Percentiles rank a stretch among this genome's conserved stretches.
phyloP scores from a whole-genome alignment of 2,888 invertebrate species.

The Strigamia transsilvanica region DNA sequence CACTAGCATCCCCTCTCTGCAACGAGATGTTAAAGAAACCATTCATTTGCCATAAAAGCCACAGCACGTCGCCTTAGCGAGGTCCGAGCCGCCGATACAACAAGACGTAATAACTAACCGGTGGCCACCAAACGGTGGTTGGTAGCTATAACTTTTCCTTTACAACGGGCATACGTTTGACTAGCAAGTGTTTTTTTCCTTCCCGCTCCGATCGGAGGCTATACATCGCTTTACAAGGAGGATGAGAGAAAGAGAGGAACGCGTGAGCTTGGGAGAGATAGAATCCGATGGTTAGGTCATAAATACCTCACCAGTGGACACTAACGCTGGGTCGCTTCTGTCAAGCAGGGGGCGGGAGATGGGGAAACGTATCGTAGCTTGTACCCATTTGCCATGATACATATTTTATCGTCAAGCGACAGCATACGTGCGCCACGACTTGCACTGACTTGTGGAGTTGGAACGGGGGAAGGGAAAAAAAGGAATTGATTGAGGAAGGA shows the following conservation, averaged over 20 bases:
- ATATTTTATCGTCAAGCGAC: slow-evolving; percentile 43
- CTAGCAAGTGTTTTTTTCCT: slow-evolving; percentile 46
- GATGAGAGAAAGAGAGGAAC: slow-evolving; percentile 21
- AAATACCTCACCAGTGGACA: slow-evolving; percentile 49
- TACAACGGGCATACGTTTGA: slow-evolving; percentile 49
- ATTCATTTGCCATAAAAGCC: not conserved
- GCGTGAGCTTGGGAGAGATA: slow-evolving; percentile 37
- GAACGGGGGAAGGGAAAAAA: not conserved
- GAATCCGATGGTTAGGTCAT: slow-evolving; percentile 43
- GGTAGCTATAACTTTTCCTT: slow-evolving; percentile 46
- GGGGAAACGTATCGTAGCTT: slow-evolving; percentile 42
- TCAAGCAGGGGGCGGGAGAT: slow-evolving; percentile 27
- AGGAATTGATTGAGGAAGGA: slow-evolving; percentile 26
- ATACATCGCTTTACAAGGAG: slow-evolving; percentile 26
- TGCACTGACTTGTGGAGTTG: slow-evolving; percentile 30
- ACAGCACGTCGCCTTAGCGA: not conserved
- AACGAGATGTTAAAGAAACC: slow-evolving; percentile 5
- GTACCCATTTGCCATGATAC: slow-evolving; percentile 46
- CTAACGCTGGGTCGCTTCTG: slow-evolving; percentile 24
- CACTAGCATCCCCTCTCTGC: not conserved
- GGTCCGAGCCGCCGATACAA: not conserved
- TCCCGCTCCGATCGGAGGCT: slow-evolving; percentile 26
- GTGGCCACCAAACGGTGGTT: slow-evolving; percentile 39
- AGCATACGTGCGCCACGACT: slow-evolving; percentile 30
- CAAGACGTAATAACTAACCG: slow-evolving; percentile 34